Evolutionary conservation across 2,113 vertebrate genomes (phyloP).

Genomic region (Agelaius phoeniceus): DNA sequence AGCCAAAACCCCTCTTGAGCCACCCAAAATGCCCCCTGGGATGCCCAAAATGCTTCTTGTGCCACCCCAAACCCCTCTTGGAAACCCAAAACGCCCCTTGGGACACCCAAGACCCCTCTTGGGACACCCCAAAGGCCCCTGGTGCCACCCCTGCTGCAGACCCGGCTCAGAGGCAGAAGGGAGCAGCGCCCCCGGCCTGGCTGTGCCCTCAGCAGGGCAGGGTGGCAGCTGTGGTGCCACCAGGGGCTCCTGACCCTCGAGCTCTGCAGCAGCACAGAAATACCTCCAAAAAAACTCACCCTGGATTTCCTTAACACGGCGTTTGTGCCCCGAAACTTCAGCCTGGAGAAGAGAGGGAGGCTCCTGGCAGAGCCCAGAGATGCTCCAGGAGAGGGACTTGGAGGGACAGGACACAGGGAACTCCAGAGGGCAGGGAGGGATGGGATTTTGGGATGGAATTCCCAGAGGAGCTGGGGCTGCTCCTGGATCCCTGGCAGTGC

Average conservation of each 20-base stretch:
- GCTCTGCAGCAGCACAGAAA: not conserved
- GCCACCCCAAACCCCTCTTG: not conserved
- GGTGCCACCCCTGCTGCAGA: too few relatives aligned
- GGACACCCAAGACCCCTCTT: not conserved
- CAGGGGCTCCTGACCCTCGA: rapidly evolving
- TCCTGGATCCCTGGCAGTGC: not conserved
- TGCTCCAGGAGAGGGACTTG: not conserved
- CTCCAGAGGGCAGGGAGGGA: not conserved
- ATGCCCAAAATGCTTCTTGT: too few relatives aligned
- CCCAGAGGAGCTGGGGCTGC: not conserved
- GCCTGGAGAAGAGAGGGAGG: not conserved
- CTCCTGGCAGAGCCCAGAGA: not conserved
- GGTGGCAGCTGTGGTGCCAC: not conserved
- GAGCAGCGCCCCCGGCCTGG: rapidly evolving
- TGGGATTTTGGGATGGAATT: not conserved
- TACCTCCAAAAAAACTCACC: not conserved
- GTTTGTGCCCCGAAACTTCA: not conserved
- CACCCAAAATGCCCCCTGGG: not conserved
- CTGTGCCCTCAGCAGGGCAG: not conserved
- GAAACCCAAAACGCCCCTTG: not conserved
- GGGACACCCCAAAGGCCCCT: not conserved
- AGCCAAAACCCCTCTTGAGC: not conserved
- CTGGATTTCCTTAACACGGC: not conserved
- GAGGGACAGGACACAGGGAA: not conserved
- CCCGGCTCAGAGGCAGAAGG: too few relatives aligned